Conservation (phyloP, 2,113 vertebrate species). For the Oenanthe melanoleuca region DNA sequence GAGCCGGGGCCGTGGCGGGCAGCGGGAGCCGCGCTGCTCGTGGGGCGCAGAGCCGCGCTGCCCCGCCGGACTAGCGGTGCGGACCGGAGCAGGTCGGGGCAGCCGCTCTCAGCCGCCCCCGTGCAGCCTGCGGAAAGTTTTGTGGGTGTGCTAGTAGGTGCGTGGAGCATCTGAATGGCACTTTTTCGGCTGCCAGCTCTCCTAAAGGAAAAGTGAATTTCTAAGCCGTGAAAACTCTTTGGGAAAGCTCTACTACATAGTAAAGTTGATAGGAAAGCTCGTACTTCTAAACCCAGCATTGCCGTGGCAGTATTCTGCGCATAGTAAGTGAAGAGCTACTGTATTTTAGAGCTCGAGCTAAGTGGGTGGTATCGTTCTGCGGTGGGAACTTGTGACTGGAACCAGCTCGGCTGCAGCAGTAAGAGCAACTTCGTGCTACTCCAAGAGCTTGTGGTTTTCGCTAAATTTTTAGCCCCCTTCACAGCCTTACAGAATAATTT, state of each 20-base stretch:
- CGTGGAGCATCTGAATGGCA: background rate
- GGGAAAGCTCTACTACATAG: rapidly evolving
- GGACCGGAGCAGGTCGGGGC: background rate
- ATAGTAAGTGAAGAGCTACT: background rate
- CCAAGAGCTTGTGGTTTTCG: background rate
- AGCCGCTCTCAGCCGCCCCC: background rate
- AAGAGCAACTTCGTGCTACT: background rate
- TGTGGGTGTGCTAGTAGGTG: background rate
- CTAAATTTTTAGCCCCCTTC: background rate
- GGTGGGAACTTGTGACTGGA: background rate
- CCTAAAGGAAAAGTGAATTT: background rate
- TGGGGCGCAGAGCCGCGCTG: too few relatives aligned
- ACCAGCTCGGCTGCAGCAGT: background rate
- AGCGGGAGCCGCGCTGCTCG: background rate
- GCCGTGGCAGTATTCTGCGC: rapidly evolving
- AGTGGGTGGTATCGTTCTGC: background rate
- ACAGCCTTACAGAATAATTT: rapidly evolving
- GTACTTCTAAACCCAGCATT: background rate
- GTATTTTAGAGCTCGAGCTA: background rate
- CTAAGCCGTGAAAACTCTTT: background rate
- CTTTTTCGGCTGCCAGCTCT: background rate
- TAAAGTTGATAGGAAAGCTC: background rate
- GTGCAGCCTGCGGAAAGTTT: background rate
- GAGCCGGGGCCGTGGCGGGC: background rate
- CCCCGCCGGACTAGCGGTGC: rapidly evolving